Evolutionary conservation across 2,888 invertebrate species (phyloP).

Genomic region (Tiphia femorata): DNA sequence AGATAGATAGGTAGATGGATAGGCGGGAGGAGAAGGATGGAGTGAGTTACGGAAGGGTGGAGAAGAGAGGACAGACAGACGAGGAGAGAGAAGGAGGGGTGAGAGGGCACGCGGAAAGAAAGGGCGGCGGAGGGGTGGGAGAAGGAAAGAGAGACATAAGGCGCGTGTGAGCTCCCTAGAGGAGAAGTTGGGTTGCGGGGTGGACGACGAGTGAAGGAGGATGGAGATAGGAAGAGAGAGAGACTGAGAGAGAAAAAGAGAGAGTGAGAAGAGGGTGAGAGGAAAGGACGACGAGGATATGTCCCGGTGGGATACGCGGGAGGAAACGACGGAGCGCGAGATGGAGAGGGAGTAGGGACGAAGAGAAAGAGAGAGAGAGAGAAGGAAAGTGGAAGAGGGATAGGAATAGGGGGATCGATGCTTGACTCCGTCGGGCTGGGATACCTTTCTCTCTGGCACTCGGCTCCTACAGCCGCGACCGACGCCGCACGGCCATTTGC

Average conservation of each 20-base stretch:
- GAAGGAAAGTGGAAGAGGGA: constrained; percentile 27
- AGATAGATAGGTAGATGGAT: constrained; percentile 13
- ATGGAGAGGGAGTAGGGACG: not conserved
- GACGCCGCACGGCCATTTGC: constrained; percentile 55
- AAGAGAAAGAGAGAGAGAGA: constrained; percentile 1
- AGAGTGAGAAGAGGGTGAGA: not conserved
- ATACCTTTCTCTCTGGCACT: constrained; percentile 34
- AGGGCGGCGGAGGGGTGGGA: no score
- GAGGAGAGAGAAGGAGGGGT: constrained; percentile 3
- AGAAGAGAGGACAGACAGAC: constrained; percentile 2
- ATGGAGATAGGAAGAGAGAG: constrained; percentile 3
- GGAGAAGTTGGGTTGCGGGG: constrained; percentile 13
- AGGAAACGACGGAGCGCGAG: constrained; percentile 3
- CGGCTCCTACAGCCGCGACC: constrained; percentile 37
- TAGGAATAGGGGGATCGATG: constrained; percentile 54
- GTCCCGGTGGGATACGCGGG: not conserved
- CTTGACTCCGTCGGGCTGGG: constrained; percentile 48
- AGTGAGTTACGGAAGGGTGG: not conserved
- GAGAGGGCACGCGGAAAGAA: constrained; percentile 13
- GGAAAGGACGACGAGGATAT: not conserved
- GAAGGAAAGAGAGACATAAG: constrained; percentile 22
- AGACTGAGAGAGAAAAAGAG: constrained; percentile 10
- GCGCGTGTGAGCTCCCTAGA: constrained; percentile 24
- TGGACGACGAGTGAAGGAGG: constrained; percentile 8
- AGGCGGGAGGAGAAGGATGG: not conserved